Evolutionary conservation across 2,113 vertebrate genomes (phyloP).

Genomic region (Grammomys dolichurus): DNA sequence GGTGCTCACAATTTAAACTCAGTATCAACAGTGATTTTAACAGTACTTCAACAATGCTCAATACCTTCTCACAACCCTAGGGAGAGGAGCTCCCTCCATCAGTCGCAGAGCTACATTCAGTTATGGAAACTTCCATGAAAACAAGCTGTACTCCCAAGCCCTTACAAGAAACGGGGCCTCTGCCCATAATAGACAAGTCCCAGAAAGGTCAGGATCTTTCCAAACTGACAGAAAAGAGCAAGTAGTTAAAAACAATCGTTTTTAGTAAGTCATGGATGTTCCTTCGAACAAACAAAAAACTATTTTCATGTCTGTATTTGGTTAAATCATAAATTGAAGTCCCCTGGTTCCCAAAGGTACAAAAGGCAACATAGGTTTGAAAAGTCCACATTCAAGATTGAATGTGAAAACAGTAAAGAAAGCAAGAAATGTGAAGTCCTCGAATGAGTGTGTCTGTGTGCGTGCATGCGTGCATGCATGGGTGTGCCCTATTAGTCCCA

Average conservation of each 20-base stretch:
- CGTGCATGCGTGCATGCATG: not conserved
- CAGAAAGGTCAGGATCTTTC: not conserved
- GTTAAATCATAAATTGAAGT: not conserved
- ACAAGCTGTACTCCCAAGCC: not conserved
- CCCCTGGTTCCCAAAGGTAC: not conserved
- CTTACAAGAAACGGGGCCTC: not conserved
- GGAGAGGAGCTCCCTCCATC: not conserved
- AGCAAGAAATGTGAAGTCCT: not conserved
- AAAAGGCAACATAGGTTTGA: not conserved
- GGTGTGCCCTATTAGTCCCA: not conserved
- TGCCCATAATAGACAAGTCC: not conserved
- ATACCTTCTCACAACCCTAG: too few relatives aligned
- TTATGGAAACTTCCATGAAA: conserved; percentile 14
- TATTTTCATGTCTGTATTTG: not conserved
- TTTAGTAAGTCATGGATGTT: not conserved
- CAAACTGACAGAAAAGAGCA: not conserved
- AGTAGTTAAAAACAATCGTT: not conserved
- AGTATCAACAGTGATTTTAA: not conserved
- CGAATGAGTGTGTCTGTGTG: not conserved
- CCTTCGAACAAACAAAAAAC: conserved; percentile 36
- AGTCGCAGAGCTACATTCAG: not conserved
- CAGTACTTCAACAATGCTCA: not conserved
- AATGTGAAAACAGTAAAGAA: conserved; percentile 35
- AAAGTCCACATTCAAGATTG: not conserved
- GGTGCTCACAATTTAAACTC: not conserved